phyloP scores from a whole-genome alignment of 2,888 invertebrate species.

The Habrosyne pyritoides region DNA sequence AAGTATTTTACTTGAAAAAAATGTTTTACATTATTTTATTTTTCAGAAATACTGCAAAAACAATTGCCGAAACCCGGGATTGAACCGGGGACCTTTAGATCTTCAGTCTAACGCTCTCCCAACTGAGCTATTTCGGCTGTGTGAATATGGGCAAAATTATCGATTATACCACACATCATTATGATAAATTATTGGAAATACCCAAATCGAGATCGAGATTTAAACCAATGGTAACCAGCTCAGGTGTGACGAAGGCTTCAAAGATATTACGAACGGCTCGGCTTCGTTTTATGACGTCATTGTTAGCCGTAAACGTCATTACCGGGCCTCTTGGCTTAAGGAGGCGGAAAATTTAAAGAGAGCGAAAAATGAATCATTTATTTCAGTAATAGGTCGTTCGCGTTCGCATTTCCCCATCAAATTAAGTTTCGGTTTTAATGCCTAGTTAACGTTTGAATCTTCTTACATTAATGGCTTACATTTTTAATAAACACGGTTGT shows the following conservation, averaged over 20 bases:
- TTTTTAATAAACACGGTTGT: neutral
- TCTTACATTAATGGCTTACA: slow-evolving; percentile 4
- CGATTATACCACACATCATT: neutral
- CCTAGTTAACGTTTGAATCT: slow-evolving; percentile 14
- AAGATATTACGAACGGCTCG: slow-evolving; percentile 51
- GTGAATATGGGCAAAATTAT: neutral
- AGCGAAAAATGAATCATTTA: slow-evolving; percentile 58
- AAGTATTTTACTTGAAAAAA: too few relatives aligned
- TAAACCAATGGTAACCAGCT: slow-evolving; percentile 27
- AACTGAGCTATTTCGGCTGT: slow-evolving; percentile 12
- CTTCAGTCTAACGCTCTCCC: slow-evolving; percentile 10
- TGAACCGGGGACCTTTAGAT: slow-evolving; percentile 11
- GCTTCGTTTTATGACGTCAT: slow-evolving; percentile 66
- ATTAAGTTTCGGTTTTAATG: slow-evolving; percentile 15
- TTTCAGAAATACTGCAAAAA: slow-evolving; percentile 5
- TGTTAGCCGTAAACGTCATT: slow-evolving; percentile 66
- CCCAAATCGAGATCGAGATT: neutral
- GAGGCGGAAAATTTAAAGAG: slow-evolving; percentile 60
- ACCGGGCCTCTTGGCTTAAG: slow-evolving; percentile 53
- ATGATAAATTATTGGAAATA: neutral
- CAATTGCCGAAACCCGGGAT: slow-evolving; percentile 8
- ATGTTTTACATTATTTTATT: too few relatives aligned
- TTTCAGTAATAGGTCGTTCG: slow-evolving; percentile 40
- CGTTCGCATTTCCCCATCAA: slow-evolving; percentile 12
- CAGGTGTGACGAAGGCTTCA: slow-evolving; percentile 53